Evolutionary conservation across 1,140 invertebrate genomes (phyloP), one percentile per base, ranked within the genome.

Genomic region (Tetragnatha versicolor): DNA sequence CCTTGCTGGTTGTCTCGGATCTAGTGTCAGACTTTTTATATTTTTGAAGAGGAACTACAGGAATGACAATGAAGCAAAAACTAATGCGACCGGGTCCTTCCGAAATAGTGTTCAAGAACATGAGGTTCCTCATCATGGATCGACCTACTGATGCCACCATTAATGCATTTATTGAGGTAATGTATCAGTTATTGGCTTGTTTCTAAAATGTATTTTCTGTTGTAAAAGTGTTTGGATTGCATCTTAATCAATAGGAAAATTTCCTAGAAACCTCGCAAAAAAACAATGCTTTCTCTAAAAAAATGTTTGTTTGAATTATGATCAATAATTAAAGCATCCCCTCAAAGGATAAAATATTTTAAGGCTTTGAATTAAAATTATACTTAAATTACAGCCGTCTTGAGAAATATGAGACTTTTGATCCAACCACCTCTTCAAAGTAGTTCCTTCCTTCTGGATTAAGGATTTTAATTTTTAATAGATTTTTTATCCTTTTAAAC

Each of bases 51-150:
- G 20, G 27, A 6, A 22, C 12, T 17, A 20, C 47, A 31, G 49
- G 68, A 66, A 89, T 89, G 86, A 89, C 87, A 89, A 93, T 95
- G 93, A 92, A 93, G 89, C 92, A 93, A 86, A 95, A 75, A 17
- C 92, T 94, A 86, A 94, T 95, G 86, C 89, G 93, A 86, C 94
- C 94, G 83, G 93, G 94, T 87, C 94, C 94, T 73, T 94, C 94
- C 83, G 93, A 96, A 87, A 97, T 98, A 84, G 92, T 93, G 88
- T 96, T 91, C 89, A 97, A 97, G 90, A 92, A 92, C 85, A 95
- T 97, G 93, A 91, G 94, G 86, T 98, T 98, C 89, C 91, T 98
- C 83, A 98, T 98, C 85, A 98, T 96, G 83, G 96, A 98, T 89
- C 91, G 95, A 83, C 97, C 97, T 83, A 95, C 93, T 81, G 95